These are phyloP conservation scores for Diprion similis DNA, from an alignment of 1,140 invertebrate genomes.

Conservation along the genomic window DNA sequence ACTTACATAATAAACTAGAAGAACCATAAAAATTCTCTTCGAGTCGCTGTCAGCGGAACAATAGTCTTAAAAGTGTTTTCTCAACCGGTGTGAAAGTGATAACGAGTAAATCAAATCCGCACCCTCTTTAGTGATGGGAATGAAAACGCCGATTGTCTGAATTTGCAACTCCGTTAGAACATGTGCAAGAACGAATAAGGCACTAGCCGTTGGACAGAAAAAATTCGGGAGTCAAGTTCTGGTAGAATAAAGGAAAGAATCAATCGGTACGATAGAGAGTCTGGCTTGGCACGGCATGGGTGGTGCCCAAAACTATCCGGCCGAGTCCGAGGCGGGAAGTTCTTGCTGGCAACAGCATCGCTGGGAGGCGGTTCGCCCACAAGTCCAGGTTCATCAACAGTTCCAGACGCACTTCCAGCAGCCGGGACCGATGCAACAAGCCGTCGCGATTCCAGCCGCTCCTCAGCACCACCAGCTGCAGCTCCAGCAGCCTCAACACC, in stretches of 20 bases:
- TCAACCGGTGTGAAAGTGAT: too few species aligned
- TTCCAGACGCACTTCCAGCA: conserved; percentile 24
- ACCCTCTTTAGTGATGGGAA: too few species aligned
- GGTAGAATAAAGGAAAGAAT: not conserved
- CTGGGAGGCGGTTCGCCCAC: conserved; percentile 25
- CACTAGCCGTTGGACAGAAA: too few species aligned
- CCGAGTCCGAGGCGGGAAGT: not conserved
- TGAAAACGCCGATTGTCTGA: too few species aligned
- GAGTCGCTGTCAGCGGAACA: too few species aligned
- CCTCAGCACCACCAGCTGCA: conserved; percentile 41
- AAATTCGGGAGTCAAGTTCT: too few species aligned
- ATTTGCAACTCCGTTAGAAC: too few species aligned
- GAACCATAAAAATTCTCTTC: too few species aligned
- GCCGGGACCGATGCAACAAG: conserved; percentile 30
- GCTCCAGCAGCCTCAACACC: conserved; percentile 46
- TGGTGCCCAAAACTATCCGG: not conserved
- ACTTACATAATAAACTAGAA: too few species aligned
- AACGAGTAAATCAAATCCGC: too few species aligned
- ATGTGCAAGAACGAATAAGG: too few species aligned
- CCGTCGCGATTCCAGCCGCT: conserved; percentile 23
- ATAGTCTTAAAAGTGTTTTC: too few species aligned
- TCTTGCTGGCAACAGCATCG: conserved; percentile 24
- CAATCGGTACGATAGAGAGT: not conserved
- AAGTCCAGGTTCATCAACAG: conserved; percentile 26
- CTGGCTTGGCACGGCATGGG: conserved; percentile 3